Evolutionary conservation across 2,888 invertebrate genomes (phyloP).

Genomic region (Acleris literana): DNA sequence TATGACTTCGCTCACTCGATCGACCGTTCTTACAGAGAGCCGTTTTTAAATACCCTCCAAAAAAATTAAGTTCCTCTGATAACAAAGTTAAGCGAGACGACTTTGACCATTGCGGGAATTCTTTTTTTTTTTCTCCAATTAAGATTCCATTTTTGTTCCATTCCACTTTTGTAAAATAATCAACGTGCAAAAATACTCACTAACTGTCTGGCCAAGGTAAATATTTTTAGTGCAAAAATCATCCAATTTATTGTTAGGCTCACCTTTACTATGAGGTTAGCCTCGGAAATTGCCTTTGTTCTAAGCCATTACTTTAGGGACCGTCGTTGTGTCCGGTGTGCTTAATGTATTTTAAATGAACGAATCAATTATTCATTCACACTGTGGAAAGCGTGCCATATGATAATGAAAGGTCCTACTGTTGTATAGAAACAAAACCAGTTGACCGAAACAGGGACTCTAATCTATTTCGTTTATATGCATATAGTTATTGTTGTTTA

Average conservation of each 20-base stretch:
- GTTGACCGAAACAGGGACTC: background rate
- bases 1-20: too few species aligned
- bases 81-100: too few species aligned
- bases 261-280: slow-evolving; percentile 34
- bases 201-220: background rate
- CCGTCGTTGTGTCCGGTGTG: slow-evolving; percentile 55
- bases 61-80: too few species aligned
- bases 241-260: slow-evolving; percentile 33
- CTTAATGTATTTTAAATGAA: slow-evolving; percentile 75
- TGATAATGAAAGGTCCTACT: slow-evolving; percentile 61
- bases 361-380: slow-evolving; percentile 68
- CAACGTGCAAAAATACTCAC: background rate
- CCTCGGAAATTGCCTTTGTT: slow-evolving; percentile 61
- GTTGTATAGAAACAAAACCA: slow-evolving; percentile 49
- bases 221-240: slow-evolving; percentile 14
- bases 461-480: too few species aligned
- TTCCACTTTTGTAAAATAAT: background rate
- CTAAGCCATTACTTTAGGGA: slow-evolving; percentile 44
- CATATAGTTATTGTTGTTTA: too few species aligned
- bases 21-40: too few species aligned
- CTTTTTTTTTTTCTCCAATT: too few species aligned
- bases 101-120: too few species aligned
- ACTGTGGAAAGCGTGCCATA: slow-evolving; percentile 51
- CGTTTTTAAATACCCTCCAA: too few species aligned
- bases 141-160: background rate